These are phyloP conservation scores for Lepidonotus clava DNA, from an alignment of 2,888 invertebrate genomes.

Conservation along the genomic window DNA sequence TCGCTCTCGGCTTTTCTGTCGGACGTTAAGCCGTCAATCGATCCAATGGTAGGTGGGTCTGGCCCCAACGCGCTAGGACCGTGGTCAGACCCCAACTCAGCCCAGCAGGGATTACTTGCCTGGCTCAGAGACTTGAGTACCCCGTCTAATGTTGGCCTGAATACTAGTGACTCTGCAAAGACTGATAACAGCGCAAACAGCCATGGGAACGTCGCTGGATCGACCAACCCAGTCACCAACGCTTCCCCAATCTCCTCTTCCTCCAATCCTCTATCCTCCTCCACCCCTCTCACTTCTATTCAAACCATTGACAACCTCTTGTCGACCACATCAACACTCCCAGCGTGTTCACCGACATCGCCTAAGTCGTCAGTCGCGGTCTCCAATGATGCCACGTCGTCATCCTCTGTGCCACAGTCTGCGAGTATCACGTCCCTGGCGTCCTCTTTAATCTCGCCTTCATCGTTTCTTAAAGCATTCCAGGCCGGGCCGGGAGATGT, in stretches of 20 bases:
- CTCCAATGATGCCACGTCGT: neutral
- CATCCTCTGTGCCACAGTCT: neutral
- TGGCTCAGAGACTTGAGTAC: neutral
- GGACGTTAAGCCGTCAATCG: neutral
- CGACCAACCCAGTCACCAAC: neutral
- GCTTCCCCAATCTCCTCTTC: neutral
- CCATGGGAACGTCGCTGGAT: neutral
- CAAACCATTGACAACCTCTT: neutral
- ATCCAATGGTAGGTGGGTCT: neutral
- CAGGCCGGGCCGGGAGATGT: neutral
- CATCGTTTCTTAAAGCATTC: neutral
- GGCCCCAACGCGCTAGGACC: neutral
- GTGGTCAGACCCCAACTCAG: neutral
- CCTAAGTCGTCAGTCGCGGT: neutral
- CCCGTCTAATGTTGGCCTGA: neutral
- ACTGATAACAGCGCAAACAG: neutral
- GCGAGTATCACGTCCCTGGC: neutral
- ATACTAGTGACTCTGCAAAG: neutral
- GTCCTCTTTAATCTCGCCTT: neutral
- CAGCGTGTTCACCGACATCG: neutral
- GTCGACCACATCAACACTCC: neutral
- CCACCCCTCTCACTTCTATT: neutral
- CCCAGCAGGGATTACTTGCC: conserved; percentile 1
- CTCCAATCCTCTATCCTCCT: neutral
- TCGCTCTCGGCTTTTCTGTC: conserved; percentile 10